phyloP scores from a whole-genome alignment of 2,113 vertebrate species.

The Loxodonta africana region DNA sequence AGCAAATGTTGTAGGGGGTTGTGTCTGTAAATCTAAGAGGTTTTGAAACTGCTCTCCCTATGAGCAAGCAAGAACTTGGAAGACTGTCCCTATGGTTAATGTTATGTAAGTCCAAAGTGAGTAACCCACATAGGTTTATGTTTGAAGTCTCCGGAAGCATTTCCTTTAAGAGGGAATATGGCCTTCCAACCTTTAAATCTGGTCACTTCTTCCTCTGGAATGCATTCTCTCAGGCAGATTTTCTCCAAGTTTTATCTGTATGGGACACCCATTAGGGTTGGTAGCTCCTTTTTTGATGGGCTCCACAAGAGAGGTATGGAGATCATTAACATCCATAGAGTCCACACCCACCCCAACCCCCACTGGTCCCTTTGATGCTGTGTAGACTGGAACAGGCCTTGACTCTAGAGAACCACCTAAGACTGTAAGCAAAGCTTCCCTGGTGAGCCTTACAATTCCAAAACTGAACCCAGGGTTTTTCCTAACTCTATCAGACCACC shows the following conservation, averaged over 20 bases:
- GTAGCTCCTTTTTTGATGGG: not conserved
- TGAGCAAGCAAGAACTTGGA: not conserved
- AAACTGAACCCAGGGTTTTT: not conserved
- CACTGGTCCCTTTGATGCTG: not conserved
- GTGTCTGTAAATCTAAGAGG: conserved; percentile 14
- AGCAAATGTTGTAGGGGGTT: not conserved
- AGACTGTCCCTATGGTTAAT: not conserved
- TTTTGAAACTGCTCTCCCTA: conserved; percentile 1
- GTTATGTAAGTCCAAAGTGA: conserved; percentile 21
- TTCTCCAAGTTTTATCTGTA: not conserved
- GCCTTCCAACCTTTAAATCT: conserved; percentile 14
- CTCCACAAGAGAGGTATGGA: not conserved
- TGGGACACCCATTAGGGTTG: not conserved
- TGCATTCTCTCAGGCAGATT: not conserved
- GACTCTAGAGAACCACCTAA: not conserved
- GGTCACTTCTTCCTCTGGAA: not conserved
- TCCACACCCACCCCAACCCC: not conserved
- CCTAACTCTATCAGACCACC: not conserved
- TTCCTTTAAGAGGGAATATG: not conserved
- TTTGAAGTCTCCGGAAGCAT: conserved; percentile 37
- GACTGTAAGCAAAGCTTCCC: not conserved
- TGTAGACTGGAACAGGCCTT: not conserved
- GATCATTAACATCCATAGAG: not conserved
- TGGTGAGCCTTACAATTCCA: not conserved
- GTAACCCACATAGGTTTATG: not conserved